Conservation (phyloP, 2,113 vertebrate species). For the Leptobrachium ailaonicum region DNA sequence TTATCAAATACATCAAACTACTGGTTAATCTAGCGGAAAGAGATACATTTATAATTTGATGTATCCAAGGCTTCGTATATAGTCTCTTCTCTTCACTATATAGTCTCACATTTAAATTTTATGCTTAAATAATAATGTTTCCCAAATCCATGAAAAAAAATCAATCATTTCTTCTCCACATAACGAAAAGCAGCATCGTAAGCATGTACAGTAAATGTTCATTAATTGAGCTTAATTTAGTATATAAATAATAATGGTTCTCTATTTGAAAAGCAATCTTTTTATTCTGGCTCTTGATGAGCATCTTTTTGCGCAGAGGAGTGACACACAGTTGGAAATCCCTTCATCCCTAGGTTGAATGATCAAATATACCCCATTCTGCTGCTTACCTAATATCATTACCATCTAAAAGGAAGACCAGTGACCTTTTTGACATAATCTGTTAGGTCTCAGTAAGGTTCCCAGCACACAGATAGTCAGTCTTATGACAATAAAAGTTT, state of each 20-base stretch:
- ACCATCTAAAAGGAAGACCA: conserved; percentile 39
- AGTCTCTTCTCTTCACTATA: no score
- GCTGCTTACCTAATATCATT: conserved; percentile 38
- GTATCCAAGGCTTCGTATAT: no score
- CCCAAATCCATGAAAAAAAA: no score
- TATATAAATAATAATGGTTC: no score
- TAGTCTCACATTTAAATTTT: no score
- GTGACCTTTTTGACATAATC: conserved; percentile 45
- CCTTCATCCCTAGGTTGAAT: conserved; percentile 26
- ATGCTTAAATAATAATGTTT: no score
- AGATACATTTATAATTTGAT: no score
- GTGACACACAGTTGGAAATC: conserved; percentile 25
- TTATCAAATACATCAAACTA: no score
- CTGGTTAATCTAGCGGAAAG: no score
- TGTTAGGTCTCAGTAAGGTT: conserved; percentile 29
- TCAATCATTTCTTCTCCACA: background rate
- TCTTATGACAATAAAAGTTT: conserved; percentile 17
- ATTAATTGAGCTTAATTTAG: background rate
- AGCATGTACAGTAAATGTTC: background rate
- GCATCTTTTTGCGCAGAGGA: conserved; percentile 7
- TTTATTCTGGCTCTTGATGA: background rate
- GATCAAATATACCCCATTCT: conserved; percentile 43
- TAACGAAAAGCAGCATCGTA: background rate
- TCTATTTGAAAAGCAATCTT: background rate
- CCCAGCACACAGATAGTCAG: conserved; percentile 35